Evolutionary conservation across 2,797 vertebrate genomes (phyloP).

Genomic region (Ispidina lecontei): DNA sequence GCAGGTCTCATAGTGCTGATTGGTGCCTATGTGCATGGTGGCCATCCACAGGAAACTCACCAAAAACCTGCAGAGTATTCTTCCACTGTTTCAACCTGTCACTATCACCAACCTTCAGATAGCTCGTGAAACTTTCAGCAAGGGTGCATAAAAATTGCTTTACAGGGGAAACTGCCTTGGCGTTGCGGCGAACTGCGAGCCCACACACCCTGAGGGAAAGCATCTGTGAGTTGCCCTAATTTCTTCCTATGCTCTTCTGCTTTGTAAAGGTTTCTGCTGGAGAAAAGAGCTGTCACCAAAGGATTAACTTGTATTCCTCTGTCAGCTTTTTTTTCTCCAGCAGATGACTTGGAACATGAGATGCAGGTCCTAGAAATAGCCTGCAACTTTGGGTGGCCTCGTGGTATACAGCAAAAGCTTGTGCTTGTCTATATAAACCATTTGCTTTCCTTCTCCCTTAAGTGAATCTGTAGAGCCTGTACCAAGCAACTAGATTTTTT

Average conservation of each 20-base stretch:
- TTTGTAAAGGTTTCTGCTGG: not conserved
- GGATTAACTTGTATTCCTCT: not conserved
- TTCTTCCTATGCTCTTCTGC: not conserved
- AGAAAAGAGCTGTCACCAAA: not conserved
- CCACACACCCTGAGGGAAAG: slow-evolving; percentile 5
- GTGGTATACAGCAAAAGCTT: not conserved
- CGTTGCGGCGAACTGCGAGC: not conserved
- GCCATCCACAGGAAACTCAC: slow-evolving; percentile 54
- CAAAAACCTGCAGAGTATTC: not conserved
- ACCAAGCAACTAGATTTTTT: not conserved
- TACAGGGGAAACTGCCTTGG: not conserved
- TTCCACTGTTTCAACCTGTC: not conserved
- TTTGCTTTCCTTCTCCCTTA: not conserved
- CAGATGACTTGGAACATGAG: not conserved
- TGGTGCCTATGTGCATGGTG: not conserved
- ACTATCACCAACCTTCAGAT: not conserved
- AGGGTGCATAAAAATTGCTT: not conserved
- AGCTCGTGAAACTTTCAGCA: not conserved
- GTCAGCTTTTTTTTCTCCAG: not conserved
- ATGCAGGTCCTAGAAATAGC: not conserved
- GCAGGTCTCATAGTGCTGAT: not conserved
- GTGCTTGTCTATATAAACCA: not conserved
- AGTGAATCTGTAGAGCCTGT: not conserved
- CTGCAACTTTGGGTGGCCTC: not conserved
- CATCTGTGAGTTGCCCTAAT: slow-evolving; percentile 2